phyloP scores from a whole-genome alignment of 1,140 invertebrate species.

The Drosophila obscura region DNA sequence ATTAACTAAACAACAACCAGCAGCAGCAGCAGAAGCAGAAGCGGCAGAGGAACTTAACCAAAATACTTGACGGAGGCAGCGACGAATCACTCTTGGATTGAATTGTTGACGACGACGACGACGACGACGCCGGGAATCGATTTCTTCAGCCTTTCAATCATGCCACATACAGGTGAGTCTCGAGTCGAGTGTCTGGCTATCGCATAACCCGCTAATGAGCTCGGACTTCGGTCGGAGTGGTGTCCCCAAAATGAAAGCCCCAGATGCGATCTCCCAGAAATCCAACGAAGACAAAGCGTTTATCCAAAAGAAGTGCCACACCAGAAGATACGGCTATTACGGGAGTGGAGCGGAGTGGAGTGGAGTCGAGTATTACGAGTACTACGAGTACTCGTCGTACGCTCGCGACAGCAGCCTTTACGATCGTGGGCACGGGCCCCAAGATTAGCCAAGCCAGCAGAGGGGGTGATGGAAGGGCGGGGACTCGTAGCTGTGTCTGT shows the following conservation, averaged over 20 bases:
- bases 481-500: slow-evolving; percentile 11
- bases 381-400: no score
- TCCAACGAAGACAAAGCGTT: neutral
- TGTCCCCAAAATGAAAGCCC: slow-evolving; percentile 28
- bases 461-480: neutral
- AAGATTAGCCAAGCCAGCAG: slow-evolving; percentile 35
- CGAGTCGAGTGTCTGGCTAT: no score
- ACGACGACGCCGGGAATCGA: slow-evolving; percentile 23
- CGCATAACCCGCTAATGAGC: slow-evolving; percentile 52
- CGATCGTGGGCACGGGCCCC: slow-evolving; percentile 7
- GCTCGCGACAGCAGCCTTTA: slow-evolving; percentile 35
- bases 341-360: neutral
- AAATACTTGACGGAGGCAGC: slow-evolving; percentile 55
- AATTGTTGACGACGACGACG: slow-evolving; percentile 55
- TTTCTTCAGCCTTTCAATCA: slow-evolving; percentile 33
- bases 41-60: slow-evolving; percentile 32
- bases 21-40: slow-evolving; percentile 37
- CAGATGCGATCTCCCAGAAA: slow-evolving; percentile 37
- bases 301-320: slow-evolving; percentile 7
- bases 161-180: slow-evolving; percentile 76
- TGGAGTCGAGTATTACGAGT: no score
- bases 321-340: slow-evolving; percentile 43
- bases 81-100: slow-evolving; percentile 46
- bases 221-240: slow-evolving; percentile 36
- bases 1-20: slow-evolving; percentile 52